phyloP scores from a whole-genome alignment of 1,140 invertebrate species.

The Lepidurus couesii region DNA sequence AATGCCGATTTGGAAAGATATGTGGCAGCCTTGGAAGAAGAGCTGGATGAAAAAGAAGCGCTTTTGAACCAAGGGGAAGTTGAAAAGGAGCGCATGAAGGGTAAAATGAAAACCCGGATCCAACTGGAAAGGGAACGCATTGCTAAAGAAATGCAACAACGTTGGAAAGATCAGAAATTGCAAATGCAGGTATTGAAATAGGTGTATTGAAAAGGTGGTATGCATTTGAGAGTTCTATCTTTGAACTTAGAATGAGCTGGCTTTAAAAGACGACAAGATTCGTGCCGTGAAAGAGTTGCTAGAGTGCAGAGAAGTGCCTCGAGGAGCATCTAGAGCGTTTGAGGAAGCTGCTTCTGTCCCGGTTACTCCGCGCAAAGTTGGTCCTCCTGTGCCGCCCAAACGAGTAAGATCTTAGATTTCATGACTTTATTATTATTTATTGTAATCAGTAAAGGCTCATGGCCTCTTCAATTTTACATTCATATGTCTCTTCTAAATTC shows the following conservation, averaged over 20 bases:
- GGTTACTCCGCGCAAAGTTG: not conserved
- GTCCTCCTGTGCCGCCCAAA: not conserved
- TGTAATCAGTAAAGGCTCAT: no score
- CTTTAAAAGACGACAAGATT: not conserved
- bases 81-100: constrained; percentile 39
- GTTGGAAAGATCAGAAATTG: constrained; percentile 25
- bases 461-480: no score
- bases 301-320: not conserved
- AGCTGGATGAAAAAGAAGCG: constrained; percentile 40
- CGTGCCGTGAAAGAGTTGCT: not conserved
- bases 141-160: constrained; percentile 26
- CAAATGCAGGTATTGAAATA: constrained; percentile 5
- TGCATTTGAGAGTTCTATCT: not conserved
- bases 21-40: constrained; percentile 23
- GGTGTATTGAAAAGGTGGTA: not conserved
- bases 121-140: constrained; percentile 31
- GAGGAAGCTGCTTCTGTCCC: not conserved
- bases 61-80: constrained; percentile 44
- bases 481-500: no score
- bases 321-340: not conserved
- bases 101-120: constrained; percentile 35
- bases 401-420: not conserved
- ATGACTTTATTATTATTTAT: not conserved
- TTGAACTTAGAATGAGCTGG: not conserved
- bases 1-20: not conserved